Evolutionary conservation across 2,888 invertebrate genomes (phyloP).

Genomic region (Druceiella hillmani): DNA sequence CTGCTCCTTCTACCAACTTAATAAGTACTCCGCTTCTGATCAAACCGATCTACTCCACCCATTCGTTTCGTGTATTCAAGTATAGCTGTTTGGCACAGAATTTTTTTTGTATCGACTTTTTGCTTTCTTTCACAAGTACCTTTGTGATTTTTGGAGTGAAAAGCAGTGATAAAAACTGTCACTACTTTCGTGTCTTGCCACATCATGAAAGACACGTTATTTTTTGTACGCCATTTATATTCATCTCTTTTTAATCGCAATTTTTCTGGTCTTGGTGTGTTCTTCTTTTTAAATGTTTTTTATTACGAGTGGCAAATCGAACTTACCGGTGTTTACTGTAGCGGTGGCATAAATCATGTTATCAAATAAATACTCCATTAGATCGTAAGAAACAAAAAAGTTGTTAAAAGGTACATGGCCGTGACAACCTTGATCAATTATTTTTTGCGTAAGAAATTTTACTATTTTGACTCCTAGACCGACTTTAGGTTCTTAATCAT

Average conservation of each 20-base stretch:
- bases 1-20: constrained; percentile 5
- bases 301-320: constrained; percentile 12
- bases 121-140: too few species aligned
- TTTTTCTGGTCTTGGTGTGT: too few species aligned
- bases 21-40: too few species aligned
- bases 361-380: constrained; percentile 13
- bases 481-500: constrained; percentile 12
- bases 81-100: too few species aligned
- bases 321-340: constrained; percentile 10
- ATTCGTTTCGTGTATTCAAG: too few species aligned
- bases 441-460: constrained; percentile 8
- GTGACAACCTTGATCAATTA: constrained; percentile 7
- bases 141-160: too few species aligned
- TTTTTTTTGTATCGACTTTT: too few species aligned
- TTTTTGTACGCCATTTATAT: constrained; percentile 10
- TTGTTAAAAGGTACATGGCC: constrained; percentile 14
- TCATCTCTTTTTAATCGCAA: constrained; percentile 8
- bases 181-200: too few species aligned
- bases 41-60: too few species aligned
- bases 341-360: constrained; percentile 16
- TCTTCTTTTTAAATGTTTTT: constrained; percentile 11
- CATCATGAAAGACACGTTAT: constrained; percentile 14
- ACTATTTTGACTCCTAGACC: constrained; percentile 17
- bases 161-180: too few species aligned
- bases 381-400: constrained; percentile 15